These are phyloP conservation scores for Drosophila buzzatii DNA, from an alignment of 2,888 invertebrate genomes.

Conservation along the genomic window DNA sequence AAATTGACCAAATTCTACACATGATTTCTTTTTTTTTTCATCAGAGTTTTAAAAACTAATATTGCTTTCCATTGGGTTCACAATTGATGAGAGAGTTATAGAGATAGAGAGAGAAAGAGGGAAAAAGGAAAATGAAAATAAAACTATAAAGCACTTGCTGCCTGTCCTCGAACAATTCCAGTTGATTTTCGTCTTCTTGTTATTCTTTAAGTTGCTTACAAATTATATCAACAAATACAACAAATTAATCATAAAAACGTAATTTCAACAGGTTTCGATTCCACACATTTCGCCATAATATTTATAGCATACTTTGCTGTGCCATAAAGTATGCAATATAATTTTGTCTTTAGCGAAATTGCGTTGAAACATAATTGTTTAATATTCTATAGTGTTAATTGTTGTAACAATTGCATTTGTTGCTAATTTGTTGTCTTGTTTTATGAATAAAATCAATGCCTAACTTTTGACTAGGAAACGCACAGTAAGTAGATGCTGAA, in stretches of 20 bases:
- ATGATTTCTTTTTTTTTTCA: constrained; percentile 19
- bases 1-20: constrained; percentile 73
- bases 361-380: constrained; percentile 8
- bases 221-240: constrained; percentile 33
- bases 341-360: background rate
- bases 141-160: constrained; percentile 14
- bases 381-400: constrained; percentile 50
- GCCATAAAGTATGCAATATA: constrained; percentile 20
- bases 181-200: background rate
- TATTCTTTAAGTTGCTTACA: constrained; percentile 13
- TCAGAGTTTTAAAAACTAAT: constrained; percentile 67
- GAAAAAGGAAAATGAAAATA: background rate
- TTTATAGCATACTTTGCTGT: background rate
- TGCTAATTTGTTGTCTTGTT: constrained; percentile 12
- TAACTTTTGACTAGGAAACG: constrained; percentile 20
- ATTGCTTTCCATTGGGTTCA: constrained; percentile 59
- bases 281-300: background rate
- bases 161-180: constrained; percentile 49
- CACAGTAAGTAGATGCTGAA: constrained; percentile 7
- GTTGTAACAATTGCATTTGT: constrained; percentile 70
- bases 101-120: background rate
- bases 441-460: constrained; percentile 7
- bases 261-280: background rate
- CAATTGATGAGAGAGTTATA: constrained; percentile 17
- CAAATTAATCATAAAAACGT: constrained; percentile 2